A percentile compares a stretch with the other conserved stretches of the same genome.
phyloP scores from a whole-genome alignment of 2,113 vertebrate species.

The Erinaceus europaeus region DNA sequence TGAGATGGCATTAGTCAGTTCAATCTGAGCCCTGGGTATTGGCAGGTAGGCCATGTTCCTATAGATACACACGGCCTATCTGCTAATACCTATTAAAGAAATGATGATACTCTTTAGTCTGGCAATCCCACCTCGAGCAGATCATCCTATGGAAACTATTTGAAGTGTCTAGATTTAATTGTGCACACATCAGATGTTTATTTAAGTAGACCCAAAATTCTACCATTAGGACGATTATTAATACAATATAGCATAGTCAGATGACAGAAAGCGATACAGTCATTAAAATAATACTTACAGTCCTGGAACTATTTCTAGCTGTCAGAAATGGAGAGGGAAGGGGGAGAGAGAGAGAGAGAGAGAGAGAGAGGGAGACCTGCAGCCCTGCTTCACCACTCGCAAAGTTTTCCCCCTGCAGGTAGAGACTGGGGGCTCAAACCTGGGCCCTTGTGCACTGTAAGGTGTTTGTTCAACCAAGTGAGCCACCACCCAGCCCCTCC shows the following conservation, averaged over 20 bases:
- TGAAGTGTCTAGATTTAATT: not conserved
- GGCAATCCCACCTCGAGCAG: not conserved
- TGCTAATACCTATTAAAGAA: not conserved
- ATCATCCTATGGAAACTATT: not conserved
- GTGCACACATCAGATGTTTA: not conserved
- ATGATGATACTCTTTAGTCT: not conserved
- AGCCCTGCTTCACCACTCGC: too few relatives aligned
- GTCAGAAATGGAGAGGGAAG: too few relatives aligned
- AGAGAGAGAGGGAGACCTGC: too few relatives aligned
- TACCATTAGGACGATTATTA: slow-evolving; percentile 17
- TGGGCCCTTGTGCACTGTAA: too few relatives aligned
- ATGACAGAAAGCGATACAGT: not conserved
- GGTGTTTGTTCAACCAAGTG: too few relatives aligned
- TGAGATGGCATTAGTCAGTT: not conserved
- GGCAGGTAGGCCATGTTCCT: not conserved
- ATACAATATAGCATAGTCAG: not conserved
- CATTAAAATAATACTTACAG: slow-evolving; percentile 24
- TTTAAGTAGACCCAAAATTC: not conserved
- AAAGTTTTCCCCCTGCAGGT: too few relatives aligned
- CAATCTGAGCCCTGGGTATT: not conserved
- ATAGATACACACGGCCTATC: not conserved
- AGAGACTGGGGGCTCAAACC: too few relatives aligned
- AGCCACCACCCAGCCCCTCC: not conserved
- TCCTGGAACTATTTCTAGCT: too few relatives aligned
- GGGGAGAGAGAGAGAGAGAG: too few relatives aligned